Evolutionary conservation across 1,140 invertebrate genomes (phyloP).

Genomic region (Uloborus diversus): DNA sequence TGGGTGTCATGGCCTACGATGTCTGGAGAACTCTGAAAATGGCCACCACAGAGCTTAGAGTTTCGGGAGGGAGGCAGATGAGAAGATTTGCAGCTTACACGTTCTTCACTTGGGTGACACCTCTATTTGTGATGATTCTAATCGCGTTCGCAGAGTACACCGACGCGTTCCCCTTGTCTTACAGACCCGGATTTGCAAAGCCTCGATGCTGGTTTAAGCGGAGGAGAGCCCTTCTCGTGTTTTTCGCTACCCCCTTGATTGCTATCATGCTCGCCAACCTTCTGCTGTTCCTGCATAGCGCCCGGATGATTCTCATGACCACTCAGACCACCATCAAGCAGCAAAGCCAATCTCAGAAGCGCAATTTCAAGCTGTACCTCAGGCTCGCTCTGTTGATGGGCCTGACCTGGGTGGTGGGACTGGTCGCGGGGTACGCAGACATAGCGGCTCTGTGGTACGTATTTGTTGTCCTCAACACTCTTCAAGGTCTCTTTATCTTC

Average conservation of each 20-base stretch:
- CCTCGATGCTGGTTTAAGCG: conserved; percentile 70
- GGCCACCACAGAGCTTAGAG: conserved; percentile 68
- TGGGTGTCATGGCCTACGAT: conserved; percentile 72
- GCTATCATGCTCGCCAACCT: conserved; percentile 68
- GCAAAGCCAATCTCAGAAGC: conserved; percentile 59
- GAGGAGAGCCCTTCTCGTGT: conserved; percentile 68
- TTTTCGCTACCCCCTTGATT: conserved; percentile 69
- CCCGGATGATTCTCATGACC: conserved; percentile 67
- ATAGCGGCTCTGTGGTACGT: conserved; percentile 66
- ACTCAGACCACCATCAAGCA: conserved; percentile 59
- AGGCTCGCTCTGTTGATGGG: conserved; percentile 68
- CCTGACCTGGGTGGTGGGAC: conserved; percentile 69
- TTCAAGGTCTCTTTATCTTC: conserved; percentile 72
- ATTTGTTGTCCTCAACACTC: conserved; percentile 70
- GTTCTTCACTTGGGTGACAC: conserved; percentile 69
- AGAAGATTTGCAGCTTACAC: conserved; percentile 69
- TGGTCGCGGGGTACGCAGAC: conserved; percentile 64
- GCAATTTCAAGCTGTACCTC: conserved; percentile 70
- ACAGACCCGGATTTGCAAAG: conserved; percentile 67
- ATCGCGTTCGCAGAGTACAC: conserved; percentile 68
- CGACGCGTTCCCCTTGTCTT: conserved; percentile 62
- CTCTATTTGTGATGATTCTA: conserved; percentile 67
- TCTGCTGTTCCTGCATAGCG: conserved; percentile 68
- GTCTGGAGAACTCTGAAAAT: conserved; percentile 69
- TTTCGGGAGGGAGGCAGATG: conserved; percentile 64